phyloP scores from a whole-genome alignment of 2,888 invertebrate species.

The Spilarctia lutea region DNA sequence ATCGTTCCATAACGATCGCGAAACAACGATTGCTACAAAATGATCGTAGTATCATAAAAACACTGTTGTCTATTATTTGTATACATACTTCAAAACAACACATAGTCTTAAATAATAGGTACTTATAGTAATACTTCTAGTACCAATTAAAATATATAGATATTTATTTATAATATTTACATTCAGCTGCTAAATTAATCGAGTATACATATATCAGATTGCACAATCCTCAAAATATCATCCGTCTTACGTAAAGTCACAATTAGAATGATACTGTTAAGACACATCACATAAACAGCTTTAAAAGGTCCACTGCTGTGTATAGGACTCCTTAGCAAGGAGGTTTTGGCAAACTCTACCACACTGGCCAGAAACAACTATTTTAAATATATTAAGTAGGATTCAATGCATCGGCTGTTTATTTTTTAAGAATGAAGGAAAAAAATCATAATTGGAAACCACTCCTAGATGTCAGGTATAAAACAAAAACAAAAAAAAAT shows the following conservation, averaged over 20 bases:
- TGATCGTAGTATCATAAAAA: neutral
- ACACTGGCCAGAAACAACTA: too few relatives aligned
- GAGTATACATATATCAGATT: constrained; percentile 43
- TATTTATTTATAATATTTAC: constrained; percentile 24
- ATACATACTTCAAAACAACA: constrained; percentile 1
- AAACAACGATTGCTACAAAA: neutral
- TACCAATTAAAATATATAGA: constrained; percentile 47
- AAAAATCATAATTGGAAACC: too few relatives aligned
- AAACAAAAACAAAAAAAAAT: too few relatives aligned
- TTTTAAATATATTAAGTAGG: neutral
- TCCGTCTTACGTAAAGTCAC: neutral
- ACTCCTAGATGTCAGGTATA: too few relatives aligned
- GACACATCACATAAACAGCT: neutral
- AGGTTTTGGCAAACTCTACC: too few relatives aligned
- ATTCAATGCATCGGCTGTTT: neutral
- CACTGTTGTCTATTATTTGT: neutral
- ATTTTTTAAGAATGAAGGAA: too few relatives aligned
- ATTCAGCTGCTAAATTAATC: constrained; percentile 27
- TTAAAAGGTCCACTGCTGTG: too few relatives aligned
- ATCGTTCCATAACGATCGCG: neutral
- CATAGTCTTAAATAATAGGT: constrained; percentile 20
- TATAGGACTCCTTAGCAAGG: too few relatives aligned
- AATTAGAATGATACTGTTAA: neutral
- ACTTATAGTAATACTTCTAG: constrained; percentile 53
- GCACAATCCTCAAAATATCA: constrained; percentile 52